phyloP scores from a whole-genome alignment of 1,140 invertebrate species.

The Drosophila kanapiae region DNA sequence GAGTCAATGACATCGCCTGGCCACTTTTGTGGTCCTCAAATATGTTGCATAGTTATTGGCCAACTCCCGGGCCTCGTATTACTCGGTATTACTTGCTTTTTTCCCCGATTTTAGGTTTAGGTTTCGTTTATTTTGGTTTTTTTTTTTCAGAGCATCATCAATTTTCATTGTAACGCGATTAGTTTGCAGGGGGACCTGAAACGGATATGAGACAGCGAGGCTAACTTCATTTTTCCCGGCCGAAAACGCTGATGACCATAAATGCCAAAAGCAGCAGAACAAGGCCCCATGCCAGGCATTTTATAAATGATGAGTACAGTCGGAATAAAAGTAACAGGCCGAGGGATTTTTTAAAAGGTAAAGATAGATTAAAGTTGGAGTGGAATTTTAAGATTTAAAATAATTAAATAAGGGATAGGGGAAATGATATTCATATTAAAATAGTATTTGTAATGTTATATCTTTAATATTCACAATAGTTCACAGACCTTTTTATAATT shows the following conservation, averaged over 20 bases:
- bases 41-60: conserved; percentile 67
- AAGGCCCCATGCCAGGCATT: conserved; percentile 49
- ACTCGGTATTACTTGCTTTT: conserved; percentile 6
- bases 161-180: conserved; percentile 83
- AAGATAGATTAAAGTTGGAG: neutral
- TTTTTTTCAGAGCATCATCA: conserved; percentile 65
- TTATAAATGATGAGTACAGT: conserved; percentile 79
- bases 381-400: neutral
- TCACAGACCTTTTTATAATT: too few species aligned
- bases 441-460: too few species aligned
- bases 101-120: conserved; percentile 20
- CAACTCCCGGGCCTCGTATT: conserved; percentile 2
- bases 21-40: conserved; percentile 70
- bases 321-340: conserved; percentile 1
- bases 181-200: conserved; percentile 53
- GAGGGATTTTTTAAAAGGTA: neutral
- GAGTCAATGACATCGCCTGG: conserved; percentile 71
- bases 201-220: conserved; percentile 69
- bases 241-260: conserved; percentile 59
- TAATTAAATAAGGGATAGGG: too few species aligned
- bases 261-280: conserved; percentile 46
- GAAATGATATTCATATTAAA: too few species aligned
- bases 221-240: conserved; percentile 74
- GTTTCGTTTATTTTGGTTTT: conserved; percentile 6
- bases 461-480: too few species aligned